Conservation (phyloP, 2,888 invertebrate genomes). For the Dryocosmus kuriphilus region DNA sequence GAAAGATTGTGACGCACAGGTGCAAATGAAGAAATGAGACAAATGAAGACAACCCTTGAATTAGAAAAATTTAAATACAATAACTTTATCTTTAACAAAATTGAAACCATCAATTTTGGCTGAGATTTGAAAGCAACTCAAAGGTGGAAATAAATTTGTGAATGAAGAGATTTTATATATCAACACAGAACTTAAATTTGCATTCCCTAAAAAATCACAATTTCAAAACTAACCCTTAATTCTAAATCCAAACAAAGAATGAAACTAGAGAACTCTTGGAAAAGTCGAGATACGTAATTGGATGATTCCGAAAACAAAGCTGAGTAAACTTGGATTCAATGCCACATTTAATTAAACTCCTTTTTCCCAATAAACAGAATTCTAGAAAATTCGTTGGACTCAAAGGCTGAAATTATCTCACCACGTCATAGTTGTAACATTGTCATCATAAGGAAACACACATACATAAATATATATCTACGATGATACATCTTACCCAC, state of each 20-base stretch:
- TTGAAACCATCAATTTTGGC: too few relatives aligned
- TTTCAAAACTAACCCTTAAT: background rate
- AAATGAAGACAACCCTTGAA: too few relatives aligned
- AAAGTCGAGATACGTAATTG: background rate
- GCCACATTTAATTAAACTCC: background rate
- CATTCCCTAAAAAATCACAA: background rate
- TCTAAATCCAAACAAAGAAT: background rate
- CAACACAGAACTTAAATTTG: too few relatives aligned
- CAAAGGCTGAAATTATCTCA: constrained; percentile 11
- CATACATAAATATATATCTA: constrained; percentile 19
- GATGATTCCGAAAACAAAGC: background rate
- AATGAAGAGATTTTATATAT: too few relatives aligned
- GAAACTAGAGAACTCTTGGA: background rate
- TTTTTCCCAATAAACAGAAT: background rate
- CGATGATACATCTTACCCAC: constrained; percentile 33
- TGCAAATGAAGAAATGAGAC: too few relatives aligned
- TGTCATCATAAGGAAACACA: constrained; percentile 17
- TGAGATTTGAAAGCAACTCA: background rate
- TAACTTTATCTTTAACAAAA: too few relatives aligned
- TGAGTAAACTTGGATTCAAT: background rate
- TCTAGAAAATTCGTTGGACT: constrained; percentile 22
- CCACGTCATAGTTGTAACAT: constrained; percentile 20
- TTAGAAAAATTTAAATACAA: too few relatives aligned
- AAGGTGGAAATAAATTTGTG: too few relatives aligned
- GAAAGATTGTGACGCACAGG: too few relatives aligned